phyloP scores from a whole-genome alignment of 2,888 invertebrate genomes.

The Pollenia griseotomentosa region DNA sequence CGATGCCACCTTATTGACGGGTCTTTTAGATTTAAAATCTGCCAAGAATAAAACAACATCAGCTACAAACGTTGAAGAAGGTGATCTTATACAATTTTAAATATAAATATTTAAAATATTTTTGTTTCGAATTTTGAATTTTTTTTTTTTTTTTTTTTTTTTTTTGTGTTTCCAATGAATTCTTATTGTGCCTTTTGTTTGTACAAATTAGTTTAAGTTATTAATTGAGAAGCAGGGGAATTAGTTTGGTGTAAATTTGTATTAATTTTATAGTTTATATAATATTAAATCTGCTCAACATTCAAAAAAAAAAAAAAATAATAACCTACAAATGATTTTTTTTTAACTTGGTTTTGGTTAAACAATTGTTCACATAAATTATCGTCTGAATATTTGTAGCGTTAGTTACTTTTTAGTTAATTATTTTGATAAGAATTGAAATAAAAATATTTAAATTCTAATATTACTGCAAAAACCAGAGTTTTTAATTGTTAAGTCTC shows the following conservation, averaged over 20 bases:
- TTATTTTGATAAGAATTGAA: constrained; percentile 55
- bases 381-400: constrained; percentile 44
- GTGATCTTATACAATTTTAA: constrained; percentile 85
- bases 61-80: constrained; percentile 86
- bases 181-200: constrained; percentile 41
- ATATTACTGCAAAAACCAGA: constrained; percentile 48
- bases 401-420: constrained; percentile 40
- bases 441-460: constrained; percentile 62
- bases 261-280: constrained; percentile 9
- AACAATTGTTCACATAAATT: constrained; percentile 20
- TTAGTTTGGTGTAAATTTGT: constrained; percentile 30
- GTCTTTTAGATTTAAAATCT: constrained; percentile 64
- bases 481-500: constrained; percentile 64
- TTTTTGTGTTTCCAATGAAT: constrained; percentile 33
- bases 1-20: constrained; percentile 83
- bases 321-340: neutral
- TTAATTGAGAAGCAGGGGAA: constrained; percentile 23
- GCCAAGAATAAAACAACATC: constrained; percentile 39
- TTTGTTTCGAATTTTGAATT: constrained; percentile 61
- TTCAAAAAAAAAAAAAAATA: constrained; percentile 27
- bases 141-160: constrained; percentile 62
- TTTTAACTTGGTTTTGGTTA: constrained; percentile 50
- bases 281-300: neutral
- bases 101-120: constrained; percentile 20
- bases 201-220: constrained; percentile 58